phyloP scores from a whole-genome alignment of 2,888 invertebrate genomes.

The Escarpia spicata region DNA sequence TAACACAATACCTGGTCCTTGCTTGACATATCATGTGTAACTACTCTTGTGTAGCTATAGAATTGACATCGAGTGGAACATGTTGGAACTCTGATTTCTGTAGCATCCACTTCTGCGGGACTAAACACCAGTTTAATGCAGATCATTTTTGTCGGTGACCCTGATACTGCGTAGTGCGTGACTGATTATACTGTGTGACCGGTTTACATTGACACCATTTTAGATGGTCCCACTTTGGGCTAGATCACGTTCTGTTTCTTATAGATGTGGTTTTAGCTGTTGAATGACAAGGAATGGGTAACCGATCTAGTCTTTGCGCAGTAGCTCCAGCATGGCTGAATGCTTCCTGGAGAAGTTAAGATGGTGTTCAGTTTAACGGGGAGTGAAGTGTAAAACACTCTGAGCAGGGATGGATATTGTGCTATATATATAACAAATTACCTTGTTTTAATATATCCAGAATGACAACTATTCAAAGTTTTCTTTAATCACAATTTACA shows the following conservation, averaged over 20 bases:
- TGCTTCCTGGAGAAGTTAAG: no score
- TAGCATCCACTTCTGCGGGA: background rate
- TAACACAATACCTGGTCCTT: background rate
- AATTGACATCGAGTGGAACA: background rate
- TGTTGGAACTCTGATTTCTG: background rate
- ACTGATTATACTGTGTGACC: background rate
- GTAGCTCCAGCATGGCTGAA: no score
- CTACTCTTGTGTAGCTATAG: background rate
- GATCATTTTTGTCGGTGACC: background rate
- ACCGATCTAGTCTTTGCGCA: no score
- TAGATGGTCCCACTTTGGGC: background rate
- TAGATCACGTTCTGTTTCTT: background rate
- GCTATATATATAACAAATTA: no score
- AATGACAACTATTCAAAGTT: background rate
- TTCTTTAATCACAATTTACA: background rate
- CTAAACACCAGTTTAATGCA: background rate
- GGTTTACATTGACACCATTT: background rate
- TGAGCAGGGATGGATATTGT: no score
- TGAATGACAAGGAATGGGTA: background rate
- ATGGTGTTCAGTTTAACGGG: no score
- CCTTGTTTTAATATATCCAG: background rate
- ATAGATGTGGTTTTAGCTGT: background rate
- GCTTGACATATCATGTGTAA: background rate
- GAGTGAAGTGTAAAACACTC: no score
- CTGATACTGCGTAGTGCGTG: background rate